phyloP scores from a whole-genome alignment of 2,797 vertebrate species.

The Remorina albescens region DNA sequence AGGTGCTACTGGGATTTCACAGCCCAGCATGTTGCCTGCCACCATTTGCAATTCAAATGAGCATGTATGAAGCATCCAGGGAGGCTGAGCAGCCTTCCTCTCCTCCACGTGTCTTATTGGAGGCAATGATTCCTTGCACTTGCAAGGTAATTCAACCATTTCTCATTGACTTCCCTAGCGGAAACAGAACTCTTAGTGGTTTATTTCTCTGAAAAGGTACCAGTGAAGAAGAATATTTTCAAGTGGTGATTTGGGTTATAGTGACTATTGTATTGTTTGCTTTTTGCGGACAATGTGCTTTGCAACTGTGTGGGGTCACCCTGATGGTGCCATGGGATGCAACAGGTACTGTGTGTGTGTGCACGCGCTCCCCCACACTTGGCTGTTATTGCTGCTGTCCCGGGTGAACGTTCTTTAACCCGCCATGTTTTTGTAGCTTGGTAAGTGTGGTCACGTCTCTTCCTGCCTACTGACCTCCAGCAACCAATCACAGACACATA shows the following conservation, averaged over 20 bases:
- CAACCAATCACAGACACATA: conserved; percentile 21
- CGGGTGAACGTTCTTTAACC: conserved; percentile 60
- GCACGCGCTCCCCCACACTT: conserved; percentile 30
- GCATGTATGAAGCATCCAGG: conserved; percentile 54
- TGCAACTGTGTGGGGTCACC: conserved; percentile 40
- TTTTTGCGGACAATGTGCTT: conserved; percentile 1
- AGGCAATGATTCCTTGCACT: conserved; percentile 45
- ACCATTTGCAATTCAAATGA: conserved; percentile 82
- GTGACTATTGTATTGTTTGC: conserved; percentile 22
- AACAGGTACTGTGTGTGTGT: conserved; percentile 24
- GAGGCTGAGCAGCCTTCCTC: conserved; percentile 41
- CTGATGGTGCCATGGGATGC: conserved; percentile 42
- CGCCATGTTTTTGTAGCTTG: conserved; percentile 63
- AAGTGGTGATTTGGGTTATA: conserved; percentile 10
- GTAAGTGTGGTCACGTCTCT: conserved; percentile 53
- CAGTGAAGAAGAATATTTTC: conserved; percentile 17
- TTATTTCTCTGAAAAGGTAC: background rate
- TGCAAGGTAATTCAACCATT: conserved; percentile 49
- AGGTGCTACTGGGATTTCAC: conserved; percentile 65
- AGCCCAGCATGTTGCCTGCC: conserved; percentile 64
- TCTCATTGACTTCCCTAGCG: conserved; percentile 25
- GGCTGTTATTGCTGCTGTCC: conserved; percentile 54
- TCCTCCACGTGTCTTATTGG: conserved; percentile 51
- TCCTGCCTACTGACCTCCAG: conserved; percentile 43
- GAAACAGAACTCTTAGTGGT: conserved; percentile 6